phyloP scores from a whole-genome alignment of 1,140 invertebrate species.

The Zeugodacus cucurbitae region DNA sequence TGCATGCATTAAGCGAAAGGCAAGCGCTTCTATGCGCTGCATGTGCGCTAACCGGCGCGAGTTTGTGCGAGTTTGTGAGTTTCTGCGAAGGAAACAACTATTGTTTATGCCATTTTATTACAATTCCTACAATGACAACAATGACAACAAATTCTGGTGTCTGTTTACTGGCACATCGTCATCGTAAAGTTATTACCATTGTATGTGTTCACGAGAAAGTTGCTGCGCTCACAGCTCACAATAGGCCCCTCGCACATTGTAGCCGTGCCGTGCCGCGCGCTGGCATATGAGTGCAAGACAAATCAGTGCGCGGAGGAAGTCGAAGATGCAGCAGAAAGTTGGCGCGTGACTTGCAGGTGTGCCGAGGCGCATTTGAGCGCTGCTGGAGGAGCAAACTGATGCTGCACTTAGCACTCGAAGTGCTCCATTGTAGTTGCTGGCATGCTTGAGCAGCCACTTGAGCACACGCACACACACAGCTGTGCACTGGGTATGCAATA shows the following conservation, averaged over 20 bases:
- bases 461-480: not conserved
- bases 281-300: not conserved
- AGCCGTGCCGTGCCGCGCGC: not conserved
- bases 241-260: not conserved
- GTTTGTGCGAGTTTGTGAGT: not conserved
- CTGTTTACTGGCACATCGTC: conserved; percentile 7
- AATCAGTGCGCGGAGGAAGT: not conserved
- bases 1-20: conserved; percentile 5
- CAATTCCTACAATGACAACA: conserved; percentile 1
- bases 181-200: conserved; percentile 32
- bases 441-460: conserved; percentile 1
- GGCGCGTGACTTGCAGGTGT: conserved; percentile 32
- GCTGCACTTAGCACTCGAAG: conserved; percentile 22
- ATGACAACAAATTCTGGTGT: conserved; percentile 17
- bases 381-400: not conserved
- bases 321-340: not conserved
- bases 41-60: not conserved
- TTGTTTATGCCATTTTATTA: conserved; percentile 23
- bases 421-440: conserved; percentile 30
- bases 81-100: conserved; percentile 6
- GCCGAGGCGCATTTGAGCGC: not conserved
- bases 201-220: not conserved
- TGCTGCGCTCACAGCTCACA: not conserved
- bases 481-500: not conserved
- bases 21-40: not conserved